Percentiles rank a stretch among this genome's conserved stretches.
Conservation (phyloP, 2,888 invertebrate genomes). For the Herminia tarsipennalis region DNA sequence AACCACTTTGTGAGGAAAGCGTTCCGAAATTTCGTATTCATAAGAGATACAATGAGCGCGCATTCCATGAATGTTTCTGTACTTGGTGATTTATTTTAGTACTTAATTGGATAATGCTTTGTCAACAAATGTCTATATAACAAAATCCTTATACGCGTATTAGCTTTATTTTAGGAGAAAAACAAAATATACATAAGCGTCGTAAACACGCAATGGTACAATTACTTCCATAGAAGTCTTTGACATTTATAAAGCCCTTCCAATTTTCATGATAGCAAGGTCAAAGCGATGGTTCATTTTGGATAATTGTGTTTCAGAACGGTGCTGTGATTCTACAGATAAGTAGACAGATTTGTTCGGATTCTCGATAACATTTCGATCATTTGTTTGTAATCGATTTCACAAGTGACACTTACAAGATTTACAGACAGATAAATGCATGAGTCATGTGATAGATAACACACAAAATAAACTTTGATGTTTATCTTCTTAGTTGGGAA, state of each 20-base stretch:
- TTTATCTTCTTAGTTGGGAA: no score
- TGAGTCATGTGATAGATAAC: no score
- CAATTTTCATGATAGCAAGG: slow-evolving; percentile 25
- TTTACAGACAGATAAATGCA: neutral
- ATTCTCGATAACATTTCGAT: neutral
- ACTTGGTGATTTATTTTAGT: no score
- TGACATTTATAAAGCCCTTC: slow-evolving; percentile 34
- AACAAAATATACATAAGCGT: slow-evolving; percentile 9
- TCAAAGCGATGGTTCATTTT: slow-evolving; percentile 15
- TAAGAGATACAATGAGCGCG: no score
- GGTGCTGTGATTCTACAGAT: slow-evolving; percentile 1
- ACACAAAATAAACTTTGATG: no score
- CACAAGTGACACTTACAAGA: neutral
- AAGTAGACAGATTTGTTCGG: neutral
- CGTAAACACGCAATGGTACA: slow-evolving; percentile 29
- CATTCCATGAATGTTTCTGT: no score
- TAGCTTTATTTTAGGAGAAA: slow-evolving; percentile 4
- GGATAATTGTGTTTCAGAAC: slow-evolving; percentile 7
- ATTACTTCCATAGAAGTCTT: slow-evolving; percentile 30
- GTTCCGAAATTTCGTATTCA: no score
- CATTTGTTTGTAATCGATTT: neutral
- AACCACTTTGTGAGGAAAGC: no score
- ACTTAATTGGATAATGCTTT: no score
- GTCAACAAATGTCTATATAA: no score
- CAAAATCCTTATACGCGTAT: no score